Base-by-base conservation (phyloP, 2,113 vertebrate genomes). In the Anthoscopus minutus region DNA sequence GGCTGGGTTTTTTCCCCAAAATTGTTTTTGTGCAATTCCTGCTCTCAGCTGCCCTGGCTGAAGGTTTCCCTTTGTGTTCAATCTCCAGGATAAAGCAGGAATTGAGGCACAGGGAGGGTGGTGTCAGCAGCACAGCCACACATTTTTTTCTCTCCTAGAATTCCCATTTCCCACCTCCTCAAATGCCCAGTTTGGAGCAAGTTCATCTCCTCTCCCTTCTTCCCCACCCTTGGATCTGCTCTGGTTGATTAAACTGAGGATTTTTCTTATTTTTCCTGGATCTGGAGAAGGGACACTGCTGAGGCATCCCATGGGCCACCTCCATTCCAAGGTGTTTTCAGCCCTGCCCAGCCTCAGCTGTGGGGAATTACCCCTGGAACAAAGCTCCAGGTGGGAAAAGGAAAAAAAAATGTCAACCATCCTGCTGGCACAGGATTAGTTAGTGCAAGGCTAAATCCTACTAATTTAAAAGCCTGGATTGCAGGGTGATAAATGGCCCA, bases 111-210 rank as follows among this genome's bases (percentile, higher is more conserved):
- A 7, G 73, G 64, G 31, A 57, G 27, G 30, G 54, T 7, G 56
- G 4, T 33, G 40, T 6, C 33, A 67, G 15, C 62, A n/a, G 38
- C 45, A 8, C 50, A 13, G 13, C 11, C 28, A 25, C 4, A 4
- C 13, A 0, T 2, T 8, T 2, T 21, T 24, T 33, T 15, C 42
- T 38, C 21, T 64, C 67, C 54, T 22, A 45, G 6, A 23, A 71
- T 44, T 51, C 61, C 28, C n/a, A 15, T 65, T 47, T 37, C 9
- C 33, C 12, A 74, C 8, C 61, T 33, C 13, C 20, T 18, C 8
- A 13, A 47, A 4, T 1, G 16, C n/a, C 21, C 7, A 0, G 1
- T 1, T 10, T 10, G 6, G 7, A 44, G 23, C 11, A 4, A 19
- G 18, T 19, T 25, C 28, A 15, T 31, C 28, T 76, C 6, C 51